Conservation (phyloP, 2,888 invertebrate species). For the Rutpela maculata region DNA sequence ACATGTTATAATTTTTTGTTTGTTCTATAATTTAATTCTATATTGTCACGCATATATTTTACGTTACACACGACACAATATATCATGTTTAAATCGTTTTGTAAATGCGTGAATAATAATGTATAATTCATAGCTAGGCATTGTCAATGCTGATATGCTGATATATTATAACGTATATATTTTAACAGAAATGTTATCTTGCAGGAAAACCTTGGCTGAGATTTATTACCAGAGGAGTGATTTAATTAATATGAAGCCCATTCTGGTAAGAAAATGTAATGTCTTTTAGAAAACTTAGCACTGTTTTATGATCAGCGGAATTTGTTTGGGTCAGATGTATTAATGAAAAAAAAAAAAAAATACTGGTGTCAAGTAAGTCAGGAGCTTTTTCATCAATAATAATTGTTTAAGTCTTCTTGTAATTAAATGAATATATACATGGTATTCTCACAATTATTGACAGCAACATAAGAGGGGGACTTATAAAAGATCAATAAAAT, state of each 20-base stretch:
- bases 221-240: neutral
- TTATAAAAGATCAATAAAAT: no score
- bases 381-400: no score
- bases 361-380: no score
- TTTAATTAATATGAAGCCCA: neutral
- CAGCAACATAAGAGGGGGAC: no score
- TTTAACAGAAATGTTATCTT: neutral
- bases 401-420: no score
- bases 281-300: no score
- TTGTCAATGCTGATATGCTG: constrained; percentile 9
- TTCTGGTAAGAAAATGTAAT: neutral
- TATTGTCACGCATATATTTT: constrained; percentile 13
- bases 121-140: constrained; percentile 20
- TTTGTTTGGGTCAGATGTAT: no score
- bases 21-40: constrained; percentile 11
- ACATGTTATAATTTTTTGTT: constrained; percentile 17
- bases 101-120: constrained; percentile 12
- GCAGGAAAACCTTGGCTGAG: neutral
- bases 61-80: constrained; percentile 5
- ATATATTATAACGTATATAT: constrained; percentile 2
- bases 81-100: constrained; percentile 1
- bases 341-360: no score
- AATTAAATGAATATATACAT: no score
- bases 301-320: no score
- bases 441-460: no score